Conservation (phyloP, 2,113 vertebrate genomes). For the Brienomyrus longianalis region DNA sequence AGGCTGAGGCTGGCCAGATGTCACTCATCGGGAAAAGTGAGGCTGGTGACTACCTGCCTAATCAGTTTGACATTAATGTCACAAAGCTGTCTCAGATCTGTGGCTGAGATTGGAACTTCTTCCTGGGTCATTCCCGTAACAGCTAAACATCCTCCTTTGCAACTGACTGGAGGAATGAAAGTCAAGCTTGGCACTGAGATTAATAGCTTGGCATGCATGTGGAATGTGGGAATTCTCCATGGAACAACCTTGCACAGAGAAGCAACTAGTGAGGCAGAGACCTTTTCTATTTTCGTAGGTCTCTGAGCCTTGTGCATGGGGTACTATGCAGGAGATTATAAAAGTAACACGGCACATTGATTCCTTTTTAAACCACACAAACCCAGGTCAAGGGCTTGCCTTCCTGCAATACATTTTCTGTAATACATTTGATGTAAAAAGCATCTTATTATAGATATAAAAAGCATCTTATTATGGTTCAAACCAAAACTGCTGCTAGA, state of each 20-base stretch:
- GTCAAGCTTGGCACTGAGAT: background rate
- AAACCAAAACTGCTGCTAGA: background rate
- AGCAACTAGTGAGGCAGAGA: background rate
- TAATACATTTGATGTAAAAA: background rate
- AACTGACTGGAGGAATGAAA: background rate
- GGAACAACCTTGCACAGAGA: background rate
- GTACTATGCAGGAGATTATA: background rate
- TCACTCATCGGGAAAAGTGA: background rate
- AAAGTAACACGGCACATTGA: background rate
- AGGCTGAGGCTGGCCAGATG: background rate
- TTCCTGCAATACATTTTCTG: background rate
- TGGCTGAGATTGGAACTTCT: background rate
- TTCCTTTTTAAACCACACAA: background rate
- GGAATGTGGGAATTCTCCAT: background rate
- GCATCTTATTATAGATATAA: background rate
- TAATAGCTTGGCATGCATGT: background rate
- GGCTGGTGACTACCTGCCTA: background rate
- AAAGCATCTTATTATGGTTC: background rate
- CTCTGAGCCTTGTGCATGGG: background rate
- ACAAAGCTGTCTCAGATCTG: background rate
- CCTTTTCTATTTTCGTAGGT: background rate
- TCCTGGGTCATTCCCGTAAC: constrained; percentile 1
- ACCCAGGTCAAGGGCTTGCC: background rate
- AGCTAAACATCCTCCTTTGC: background rate
- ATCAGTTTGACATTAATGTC: constrained; percentile 11